These are phyloP conservation scores for Lycocerus yunnanus DNA, from an alignment of 2,888 invertebrate species.

Conservation along the genomic window DNA sequence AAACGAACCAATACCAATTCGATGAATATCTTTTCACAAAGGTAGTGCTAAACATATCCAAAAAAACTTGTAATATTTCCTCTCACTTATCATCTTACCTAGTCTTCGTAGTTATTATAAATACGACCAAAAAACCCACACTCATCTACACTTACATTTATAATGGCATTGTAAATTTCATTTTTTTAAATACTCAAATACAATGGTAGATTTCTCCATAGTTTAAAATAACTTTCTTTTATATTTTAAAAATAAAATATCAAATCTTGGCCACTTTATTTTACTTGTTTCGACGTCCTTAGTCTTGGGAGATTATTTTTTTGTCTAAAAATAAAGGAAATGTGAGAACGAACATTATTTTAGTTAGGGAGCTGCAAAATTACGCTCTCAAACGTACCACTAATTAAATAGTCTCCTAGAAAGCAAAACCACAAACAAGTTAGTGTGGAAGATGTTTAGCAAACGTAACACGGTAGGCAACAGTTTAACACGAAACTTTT, in stretches of 20 bases:
- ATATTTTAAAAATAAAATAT: slow-evolving; percentile 29
- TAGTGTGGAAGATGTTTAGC: no score
- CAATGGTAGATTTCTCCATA: slow-evolving; percentile 10
- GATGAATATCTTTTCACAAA: slow-evolving; percentile 76
- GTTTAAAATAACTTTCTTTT: slow-evolving; percentile 31
- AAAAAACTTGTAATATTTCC: slow-evolving; percentile 3
- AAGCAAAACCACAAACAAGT: no score
- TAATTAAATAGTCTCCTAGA: no score
- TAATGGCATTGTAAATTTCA: slow-evolving; percentile 32
- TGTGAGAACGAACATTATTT: background rate
- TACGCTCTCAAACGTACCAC: background rate
- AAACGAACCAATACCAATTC: slow-evolving; percentile 75
- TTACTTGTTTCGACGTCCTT: background rate
- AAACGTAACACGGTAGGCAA: no score
- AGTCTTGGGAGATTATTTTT: no score
- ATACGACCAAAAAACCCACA: slow-evolving; percentile 17
- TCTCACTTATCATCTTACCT: slow-evolving; percentile 41
- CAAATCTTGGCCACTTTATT: background rate
- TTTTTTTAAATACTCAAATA: slow-evolving; percentile 35
- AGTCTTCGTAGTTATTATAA: slow-evolving; percentile 42
- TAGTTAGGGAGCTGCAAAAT: background rate
- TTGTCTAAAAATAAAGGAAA: background rate
- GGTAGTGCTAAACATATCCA: slow-evolving; percentile 58
- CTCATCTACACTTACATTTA: background rate
- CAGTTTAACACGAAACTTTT: no score